Evolutionary conservation across 1,140 invertebrate species (phyloP).

Genomic region (Calycopis cecrops): DNA sequence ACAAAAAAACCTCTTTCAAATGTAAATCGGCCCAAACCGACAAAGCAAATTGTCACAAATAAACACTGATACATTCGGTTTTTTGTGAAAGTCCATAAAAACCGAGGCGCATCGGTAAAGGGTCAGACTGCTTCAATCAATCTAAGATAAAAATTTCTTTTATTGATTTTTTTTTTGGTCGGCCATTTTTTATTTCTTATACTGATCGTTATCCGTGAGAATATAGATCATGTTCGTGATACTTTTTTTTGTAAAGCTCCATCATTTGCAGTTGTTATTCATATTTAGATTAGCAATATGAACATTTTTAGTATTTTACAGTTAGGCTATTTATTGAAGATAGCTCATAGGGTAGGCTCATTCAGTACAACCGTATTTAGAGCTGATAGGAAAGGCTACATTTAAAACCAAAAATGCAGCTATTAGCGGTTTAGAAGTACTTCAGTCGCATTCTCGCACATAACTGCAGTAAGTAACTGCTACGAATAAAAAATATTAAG

Average conservation of each 20-base stretch:
- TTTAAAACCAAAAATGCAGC: too few species aligned
- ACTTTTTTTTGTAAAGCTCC: slow-evolving; percentile 1
- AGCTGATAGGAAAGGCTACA: too few species aligned
- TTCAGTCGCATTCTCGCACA: too few species aligned
- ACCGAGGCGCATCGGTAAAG: slow-evolving; percentile 59
- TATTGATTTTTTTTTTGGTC: slow-evolving; percentile 55
- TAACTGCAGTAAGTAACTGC: too few species aligned
- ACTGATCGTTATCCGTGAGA: slow-evolving; percentile 66
- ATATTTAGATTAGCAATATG: neutral
- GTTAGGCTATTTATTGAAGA: too few species aligned
- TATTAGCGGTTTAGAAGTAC: too few species aligned
- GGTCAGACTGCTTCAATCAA: slow-evolving; percentile 70
- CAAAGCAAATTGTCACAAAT: slow-evolving; percentile 76
- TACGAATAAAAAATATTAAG: too few species aligned
- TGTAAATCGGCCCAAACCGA: slow-evolving; percentile 71
- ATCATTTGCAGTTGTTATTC: slow-evolving; percentile 5
- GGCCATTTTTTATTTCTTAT: slow-evolving; percentile 36
- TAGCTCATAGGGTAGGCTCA: too few species aligned
- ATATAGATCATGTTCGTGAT: slow-evolving; percentile 37
- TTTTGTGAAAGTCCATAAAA: slow-evolving; percentile 67
- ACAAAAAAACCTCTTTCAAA: slow-evolving; percentile 67
- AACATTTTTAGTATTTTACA: too few species aligned
- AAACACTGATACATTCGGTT: slow-evolving; percentile 70
- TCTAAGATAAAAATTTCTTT: slow-evolving; percentile 70
- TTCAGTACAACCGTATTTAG: too few species aligned